Percentiles rank a stretch among this genome's conserved stretches.
phyloP scores from a whole-genome alignment of 2,888 invertebrate genomes.

The Melieria picta region DNA sequence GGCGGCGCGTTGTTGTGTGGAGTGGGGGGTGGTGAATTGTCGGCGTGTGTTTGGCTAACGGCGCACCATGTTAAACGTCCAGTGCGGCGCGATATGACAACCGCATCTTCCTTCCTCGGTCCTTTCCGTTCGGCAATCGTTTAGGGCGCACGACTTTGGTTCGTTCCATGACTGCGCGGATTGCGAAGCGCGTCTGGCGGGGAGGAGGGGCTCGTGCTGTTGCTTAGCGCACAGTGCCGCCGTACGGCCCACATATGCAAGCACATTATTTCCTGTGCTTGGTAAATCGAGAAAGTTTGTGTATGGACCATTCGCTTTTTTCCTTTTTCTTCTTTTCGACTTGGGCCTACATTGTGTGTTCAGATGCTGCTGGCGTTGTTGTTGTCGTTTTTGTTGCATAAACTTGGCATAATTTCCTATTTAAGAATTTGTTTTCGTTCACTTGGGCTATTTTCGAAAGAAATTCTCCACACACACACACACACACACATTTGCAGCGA shows the following conservation, averaged over 20 bases:
- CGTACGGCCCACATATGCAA: neutral
- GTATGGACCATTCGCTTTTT: neutral
- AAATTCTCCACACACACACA: neutral
- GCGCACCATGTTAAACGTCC: no score
- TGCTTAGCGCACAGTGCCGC: no score
- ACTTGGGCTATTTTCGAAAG: conserved; percentile 25
- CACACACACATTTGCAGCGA: neutral
- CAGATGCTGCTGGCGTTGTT: conserved; percentile 1
- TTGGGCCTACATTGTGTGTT: neutral
- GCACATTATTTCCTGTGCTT: conserved; percentile 60
- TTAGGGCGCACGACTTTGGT: no score
- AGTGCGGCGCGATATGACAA: conserved; percentile 20
- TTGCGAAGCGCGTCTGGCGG: no score
- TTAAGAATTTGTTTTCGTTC: conserved; percentile 44
- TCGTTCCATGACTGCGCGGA: no score
- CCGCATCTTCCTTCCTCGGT: conserved; percentile 20
- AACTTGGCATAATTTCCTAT: conserved; percentile 61
- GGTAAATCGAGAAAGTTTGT: conserved; percentile 54
- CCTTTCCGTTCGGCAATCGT: neutral
- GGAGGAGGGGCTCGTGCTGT: no score
- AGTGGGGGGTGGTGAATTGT: no score
- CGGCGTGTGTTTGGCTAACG: no score
- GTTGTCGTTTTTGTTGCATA: conserved; percentile 36
- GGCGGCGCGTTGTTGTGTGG: no score
- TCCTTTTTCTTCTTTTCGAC: no score